A percentile compares a stretch with the other conserved stretches of the same genome.
Conservation (phyloP, 1,140 invertebrate species). For the Hypsibius dujardini region DNA sequence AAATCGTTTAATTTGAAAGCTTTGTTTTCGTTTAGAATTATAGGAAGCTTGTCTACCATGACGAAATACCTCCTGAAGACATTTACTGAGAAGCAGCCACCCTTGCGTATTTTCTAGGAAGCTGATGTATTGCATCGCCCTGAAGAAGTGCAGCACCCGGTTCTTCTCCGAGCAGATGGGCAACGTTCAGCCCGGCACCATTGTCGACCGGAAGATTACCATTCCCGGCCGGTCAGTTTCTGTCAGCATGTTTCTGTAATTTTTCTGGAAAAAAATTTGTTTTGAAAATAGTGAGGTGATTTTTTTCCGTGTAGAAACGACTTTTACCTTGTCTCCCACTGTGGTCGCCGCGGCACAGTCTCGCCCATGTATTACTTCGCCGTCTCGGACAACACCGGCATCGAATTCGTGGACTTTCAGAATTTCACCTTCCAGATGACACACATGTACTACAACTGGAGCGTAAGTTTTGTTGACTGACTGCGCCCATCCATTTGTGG, state of each 20-base stretch:
- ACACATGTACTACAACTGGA: conserved; percentile 87
- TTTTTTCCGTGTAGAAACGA: conserved; percentile 43
- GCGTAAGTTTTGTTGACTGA: conserved; percentile 24
- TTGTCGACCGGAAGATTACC: conserved; percentile 63
- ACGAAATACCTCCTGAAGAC: too few species aligned
- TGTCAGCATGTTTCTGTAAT: not conserved
- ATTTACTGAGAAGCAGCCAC: too few species aligned
- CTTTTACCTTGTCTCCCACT: conserved; percentile 72
- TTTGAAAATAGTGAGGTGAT: not conserved
- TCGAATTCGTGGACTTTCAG: conserved; percentile 63
- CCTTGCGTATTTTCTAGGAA: conserved; percentile 26
- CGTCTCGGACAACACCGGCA: conserved; percentile 46
- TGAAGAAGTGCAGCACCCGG: conserved; percentile 72
- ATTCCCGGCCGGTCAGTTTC: conserved; percentile 45
- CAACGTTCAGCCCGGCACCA: conserved; percentile 65
- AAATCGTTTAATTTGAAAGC: not conserved
- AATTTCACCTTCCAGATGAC: conserved; percentile 67
- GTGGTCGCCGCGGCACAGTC: conserved; percentile 58
- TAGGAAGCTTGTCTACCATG: too few species aligned
- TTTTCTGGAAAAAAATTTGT: not conserved
- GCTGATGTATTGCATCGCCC: conserved; percentile 61
- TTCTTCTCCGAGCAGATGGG: conserved; percentile 42
- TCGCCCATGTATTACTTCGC: conserved; percentile 77
- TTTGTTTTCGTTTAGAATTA: not conserved
- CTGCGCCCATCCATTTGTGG: not conserved